Evolutionary conservation across 2,797 vertebrate genomes (phyloP).

Genomic region (Heteromormyrus szaboi): DNA sequence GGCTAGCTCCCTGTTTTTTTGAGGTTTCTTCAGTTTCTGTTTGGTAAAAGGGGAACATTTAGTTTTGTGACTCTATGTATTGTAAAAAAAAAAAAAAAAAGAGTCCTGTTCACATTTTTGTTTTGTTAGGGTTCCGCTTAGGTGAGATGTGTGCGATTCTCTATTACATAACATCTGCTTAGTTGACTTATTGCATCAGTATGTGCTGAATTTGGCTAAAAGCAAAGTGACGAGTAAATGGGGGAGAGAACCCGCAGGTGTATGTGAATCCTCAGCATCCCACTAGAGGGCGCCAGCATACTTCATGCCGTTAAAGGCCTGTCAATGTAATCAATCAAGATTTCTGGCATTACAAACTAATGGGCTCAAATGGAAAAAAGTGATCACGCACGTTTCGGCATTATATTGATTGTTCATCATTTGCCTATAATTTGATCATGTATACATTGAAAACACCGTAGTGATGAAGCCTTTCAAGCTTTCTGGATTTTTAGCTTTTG

Average conservation of each 20-base stretch:
- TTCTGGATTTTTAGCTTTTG: not conserved
- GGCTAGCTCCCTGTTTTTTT: not conserved
- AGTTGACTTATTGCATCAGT: not conserved
- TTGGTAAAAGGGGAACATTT: not conserved
- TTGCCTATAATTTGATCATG: not conserved
- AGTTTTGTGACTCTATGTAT: not conserved
- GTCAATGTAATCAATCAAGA: not conserved
- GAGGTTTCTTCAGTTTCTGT: not conserved
- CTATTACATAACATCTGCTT: not conserved
- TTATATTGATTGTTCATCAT: not conserved
- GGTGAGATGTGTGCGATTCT: not conserved
- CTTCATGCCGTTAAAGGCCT: slow-evolving; percentile 10
- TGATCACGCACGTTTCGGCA: not conserved
- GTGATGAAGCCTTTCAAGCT: not conserved
- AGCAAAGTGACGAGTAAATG: not conserved
- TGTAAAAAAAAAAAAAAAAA: no score
- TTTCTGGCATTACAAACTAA: not conserved
- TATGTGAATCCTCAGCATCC: not conserved
- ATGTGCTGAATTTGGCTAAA: not conserved
- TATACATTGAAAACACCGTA: not conserved
- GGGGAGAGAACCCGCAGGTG: not conserved
- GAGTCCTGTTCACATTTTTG: not conserved
- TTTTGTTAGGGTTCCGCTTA: not conserved
- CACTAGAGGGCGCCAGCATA: slow-evolving; percentile 55
- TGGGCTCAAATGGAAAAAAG: not conserved